Base-by-base conservation (phyloP, 1,140 invertebrate species). In the Leptinotarsa texana region DNA sequence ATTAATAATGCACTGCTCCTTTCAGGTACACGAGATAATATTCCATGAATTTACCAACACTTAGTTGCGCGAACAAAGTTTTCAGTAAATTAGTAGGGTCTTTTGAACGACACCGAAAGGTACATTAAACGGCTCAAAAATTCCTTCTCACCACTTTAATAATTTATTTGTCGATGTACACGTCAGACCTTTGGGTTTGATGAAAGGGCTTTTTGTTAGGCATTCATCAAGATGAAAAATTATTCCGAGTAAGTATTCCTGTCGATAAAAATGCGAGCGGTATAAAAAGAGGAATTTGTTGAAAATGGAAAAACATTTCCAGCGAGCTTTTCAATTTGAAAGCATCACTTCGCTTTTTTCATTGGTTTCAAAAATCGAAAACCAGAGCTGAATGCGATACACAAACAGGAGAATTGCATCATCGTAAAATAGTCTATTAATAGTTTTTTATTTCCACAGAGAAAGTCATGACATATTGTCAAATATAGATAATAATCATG, bases 201-300 rank as follows among this genome's bases (percentile, higher is more conserved):
- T 57, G 33, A 42, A 42, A 42, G 33, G 8, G 33, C 33, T 2
- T 42, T 42, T 11, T 33, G 27, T 33, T 42, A 42, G 33, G 33
- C 51, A 57, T 57, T 57, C n/a, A 15, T 57, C n/a, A 15, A 18
- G n/a, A 57, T 57, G 15, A 57, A 57, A 57, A 57, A 57, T 15
- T 57, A 57, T 57, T 57, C 51, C 51, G 51, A 57, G n/a, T 57
- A 18, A 57, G 51, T 57, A 57, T 57, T 57, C n/a, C 51, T 57
- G 51, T 57, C 51, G 51, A 57, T 57, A 18, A 18, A 57, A 57
- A 57, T 57, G 15, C n/a, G 15, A 57, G 51, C 6, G 15, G 17
- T 17, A 57, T 17, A n/a, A 15, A 18, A 17, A 57, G 15, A 17
- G 51, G 17, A 42, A 11, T 57, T 57, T 57, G 51, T 57, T 3